Base-by-base conservation (phyloP, 92 coral and sea anemone species). In the Porites evermanni region DNA sequence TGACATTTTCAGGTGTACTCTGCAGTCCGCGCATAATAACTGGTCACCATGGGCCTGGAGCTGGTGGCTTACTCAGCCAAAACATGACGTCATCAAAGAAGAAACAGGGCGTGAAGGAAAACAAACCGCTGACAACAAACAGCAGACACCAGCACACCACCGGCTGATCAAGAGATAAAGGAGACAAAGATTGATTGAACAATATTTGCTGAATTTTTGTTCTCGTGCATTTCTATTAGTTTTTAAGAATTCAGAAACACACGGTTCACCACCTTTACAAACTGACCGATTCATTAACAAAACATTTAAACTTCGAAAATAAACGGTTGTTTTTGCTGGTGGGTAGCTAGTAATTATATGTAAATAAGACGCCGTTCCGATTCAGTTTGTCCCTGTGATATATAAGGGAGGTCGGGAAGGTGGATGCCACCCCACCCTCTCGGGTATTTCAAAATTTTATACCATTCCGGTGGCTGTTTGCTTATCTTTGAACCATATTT, bases 31-130 rank as follows among this genome's bases (percentile, higher is more conserved):
- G 63, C 72, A 83, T n/a, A 83, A 83, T 66, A 61, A 21, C 56
- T 83, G 80, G 79, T 72, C 87, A 11, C 87, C 87, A 18, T 83
- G 87, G 87, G 87, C 74, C 80, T 83, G 87, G 87, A 79, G 72
- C 79, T 83, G 87, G 87, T 61, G 79, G 79, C 73, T 83, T 13
- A 10, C 20, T 23, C 58, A 59, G 32, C 77, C 16, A 16, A 38
- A 58, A 6, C 10, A 44, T 58, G 77, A 70, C 77, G 78, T 81
- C 69, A 81, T 74, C 53, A 83, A 83, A 64, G 24, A 24, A 20
- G 64, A 63, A 63, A 20, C 61, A 66, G 64, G 23, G 12, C 71
- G 11, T 6, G 67, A 9, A 26, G 38, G 12, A 70, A 81, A 18
- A 56, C 32, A 70, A 14, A 32, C 70, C 69, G 77, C 58, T 81